Percentiles rank a stretch among this genome's conserved stretches.
Evolutionary conservation across 2,888 invertebrate genomes (phyloP).

Genomic region (Trichopoda pennipes): DNA sequence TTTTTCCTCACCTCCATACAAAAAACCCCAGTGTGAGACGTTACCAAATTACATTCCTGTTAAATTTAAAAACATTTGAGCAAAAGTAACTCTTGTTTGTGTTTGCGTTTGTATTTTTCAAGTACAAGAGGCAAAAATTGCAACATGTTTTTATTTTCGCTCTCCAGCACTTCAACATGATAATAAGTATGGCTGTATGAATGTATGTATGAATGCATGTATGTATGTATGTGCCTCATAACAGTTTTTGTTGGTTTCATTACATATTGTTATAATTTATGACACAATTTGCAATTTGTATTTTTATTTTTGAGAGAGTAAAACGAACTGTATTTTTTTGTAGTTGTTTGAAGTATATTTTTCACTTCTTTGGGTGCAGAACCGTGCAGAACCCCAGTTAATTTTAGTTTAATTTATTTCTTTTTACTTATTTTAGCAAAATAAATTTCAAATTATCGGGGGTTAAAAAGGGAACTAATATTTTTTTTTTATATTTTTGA

Average conservation of each 20-base stretch:
- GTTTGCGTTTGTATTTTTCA: background rate
- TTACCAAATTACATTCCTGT: conserved; percentile 51
- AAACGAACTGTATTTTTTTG: background rate
- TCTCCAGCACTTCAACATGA: conserved; percentile 35
- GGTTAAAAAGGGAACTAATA: conserved; percentile 20
- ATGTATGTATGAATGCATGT: too few relatives aligned
- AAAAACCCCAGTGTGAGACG: too few relatives aligned
- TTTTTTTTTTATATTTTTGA: conserved; percentile 2
- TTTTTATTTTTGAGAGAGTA: conserved; percentile 8
- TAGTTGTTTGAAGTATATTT: conserved; percentile 1
- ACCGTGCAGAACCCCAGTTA: conserved; percentile 44
- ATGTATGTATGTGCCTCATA: too few relatives aligned
- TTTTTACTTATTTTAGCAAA: background rate
- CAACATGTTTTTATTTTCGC: conserved; percentile 38
- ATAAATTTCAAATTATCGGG: conserved; percentile 29
- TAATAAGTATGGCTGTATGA: too few relatives aligned
- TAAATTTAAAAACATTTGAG: conserved; percentile 25
- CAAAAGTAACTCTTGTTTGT: conserved; percentile 6
- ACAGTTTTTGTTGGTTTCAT: conserved; percentile 25
- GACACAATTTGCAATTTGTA: conserved; percentile 41
- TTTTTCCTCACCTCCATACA: too few relatives aligned
- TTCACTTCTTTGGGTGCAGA: conserved; percentile 28
- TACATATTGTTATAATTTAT: conserved; percentile 59
- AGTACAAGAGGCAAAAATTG: conserved; percentile 7
- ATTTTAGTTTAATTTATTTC: background rate